A percentile compares a stretch with the other conserved stretches of the same genome.
phyloP scores from a whole-genome alignment of 2,797 vertebrate genomes.

The Sylvilagus floridanus region DNA sequence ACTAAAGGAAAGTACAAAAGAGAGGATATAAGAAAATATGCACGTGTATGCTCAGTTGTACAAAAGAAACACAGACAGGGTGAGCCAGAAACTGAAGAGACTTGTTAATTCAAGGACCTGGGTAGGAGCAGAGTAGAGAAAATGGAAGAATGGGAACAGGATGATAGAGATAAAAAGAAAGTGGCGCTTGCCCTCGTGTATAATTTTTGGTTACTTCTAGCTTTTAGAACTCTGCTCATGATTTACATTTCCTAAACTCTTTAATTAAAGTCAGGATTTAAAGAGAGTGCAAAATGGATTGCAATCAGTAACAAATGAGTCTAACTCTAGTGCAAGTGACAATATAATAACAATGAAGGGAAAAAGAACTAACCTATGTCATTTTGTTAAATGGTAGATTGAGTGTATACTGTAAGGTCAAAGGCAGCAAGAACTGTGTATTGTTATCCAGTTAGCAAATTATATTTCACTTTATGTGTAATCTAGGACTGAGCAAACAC shows the following conservation, averaged over 20 bases:
- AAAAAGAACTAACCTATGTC: slow-evolving; percentile 31
- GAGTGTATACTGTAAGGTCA: neutral
- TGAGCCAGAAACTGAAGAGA: slow-evolving; percentile 25
- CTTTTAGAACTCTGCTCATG: slow-evolving; percentile 29
- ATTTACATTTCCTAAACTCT: neutral
- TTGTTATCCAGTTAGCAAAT: slow-evolving; percentile 40
- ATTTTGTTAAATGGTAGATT: neutral
- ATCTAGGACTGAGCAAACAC: neutral
- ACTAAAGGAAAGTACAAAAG: neutral
- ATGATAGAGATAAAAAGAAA: neutral
- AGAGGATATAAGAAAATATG: neutral
- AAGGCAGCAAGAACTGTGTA: slow-evolving; percentile 19
- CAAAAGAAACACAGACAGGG: slow-evolving; percentile 53
- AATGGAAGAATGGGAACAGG: neutral
- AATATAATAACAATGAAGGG: neutral
- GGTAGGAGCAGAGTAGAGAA: neutral
- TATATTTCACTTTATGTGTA: slow-evolving; percentile 42
- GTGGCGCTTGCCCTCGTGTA: neutral
- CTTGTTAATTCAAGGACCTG: neutral
- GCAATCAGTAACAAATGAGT: slow-evolving; percentile 13
- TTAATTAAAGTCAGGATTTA: slow-evolving; percentile 20
- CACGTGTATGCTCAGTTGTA: neutral
- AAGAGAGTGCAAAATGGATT: slow-evolving; percentile 38
- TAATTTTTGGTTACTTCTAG: slow-evolving; percentile 26
- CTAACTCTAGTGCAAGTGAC: neutral